Conservation (phyloP, 2,113 vertebrate species). For the Coracopsis vasa region DNA sequence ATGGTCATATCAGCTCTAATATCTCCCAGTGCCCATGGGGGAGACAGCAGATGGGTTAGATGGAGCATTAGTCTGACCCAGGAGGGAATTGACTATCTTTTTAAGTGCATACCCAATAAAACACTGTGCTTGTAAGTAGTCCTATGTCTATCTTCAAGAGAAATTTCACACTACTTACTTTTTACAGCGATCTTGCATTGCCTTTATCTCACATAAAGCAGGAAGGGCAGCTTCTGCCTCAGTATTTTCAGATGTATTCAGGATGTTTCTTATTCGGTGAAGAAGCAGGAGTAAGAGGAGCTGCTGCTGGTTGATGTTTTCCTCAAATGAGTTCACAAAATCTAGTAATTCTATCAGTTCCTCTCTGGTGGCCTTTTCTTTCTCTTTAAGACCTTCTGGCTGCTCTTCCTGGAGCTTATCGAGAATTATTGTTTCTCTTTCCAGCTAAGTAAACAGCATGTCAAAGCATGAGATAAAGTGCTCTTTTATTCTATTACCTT, state of each 20-base stretch:
- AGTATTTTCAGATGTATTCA: slow-evolving; percentile 67
- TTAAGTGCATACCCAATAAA: not conserved
- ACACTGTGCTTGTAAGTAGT: not conserved
- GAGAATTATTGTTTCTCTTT: slow-evolving; percentile 80
- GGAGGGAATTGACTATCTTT: not conserved
- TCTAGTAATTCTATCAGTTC: slow-evolving; percentile 81
- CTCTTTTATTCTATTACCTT: not conserved
- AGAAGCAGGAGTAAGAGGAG: slow-evolving; percentile 81
- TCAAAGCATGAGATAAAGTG: slow-evolving; percentile 9
- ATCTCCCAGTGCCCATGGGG: not conserved
- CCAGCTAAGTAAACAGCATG: slow-evolving; percentile 76
- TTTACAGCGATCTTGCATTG: slow-evolving; percentile 81
- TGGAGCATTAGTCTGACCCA: not conserved
- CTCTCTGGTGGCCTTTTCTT: slow-evolving; percentile 66
- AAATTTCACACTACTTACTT: slow-evolving; percentile 73
- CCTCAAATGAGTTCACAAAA: slow-evolving; percentile 76
- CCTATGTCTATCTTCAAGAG: not conserved
- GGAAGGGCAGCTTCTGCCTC: slow-evolving; percentile 64
- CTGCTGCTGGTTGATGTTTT: slow-evolving; percentile 83
- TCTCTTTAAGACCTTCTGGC: slow-evolving; percentile 70
- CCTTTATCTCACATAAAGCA: slow-evolving; percentile 77
- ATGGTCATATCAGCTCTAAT: not conserved
- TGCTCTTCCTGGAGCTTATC: slow-evolving; percentile 86
- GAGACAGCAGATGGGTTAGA: not conserved
- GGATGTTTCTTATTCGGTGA: slow-evolving; percentile 74